Conservation (phyloP, 2,888 invertebrate genomes). For the Drosophila gaucha region DNA sequence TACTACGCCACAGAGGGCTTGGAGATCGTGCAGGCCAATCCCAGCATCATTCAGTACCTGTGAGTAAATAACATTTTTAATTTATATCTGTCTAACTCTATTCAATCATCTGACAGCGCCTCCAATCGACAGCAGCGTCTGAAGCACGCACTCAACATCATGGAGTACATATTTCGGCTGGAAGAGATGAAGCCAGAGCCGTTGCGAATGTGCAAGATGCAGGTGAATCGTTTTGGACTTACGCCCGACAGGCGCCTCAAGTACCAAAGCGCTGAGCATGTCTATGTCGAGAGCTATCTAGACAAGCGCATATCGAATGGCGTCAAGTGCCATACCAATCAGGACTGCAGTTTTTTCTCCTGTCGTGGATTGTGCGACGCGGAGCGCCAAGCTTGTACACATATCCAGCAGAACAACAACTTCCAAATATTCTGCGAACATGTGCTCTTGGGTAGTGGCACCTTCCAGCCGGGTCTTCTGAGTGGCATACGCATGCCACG, state of each 20-base stretch:
- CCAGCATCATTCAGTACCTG: slow-evolving; percentile 81
- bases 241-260: slow-evolving; percentile 80
- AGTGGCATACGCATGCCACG: slow-evolving; percentile 77
- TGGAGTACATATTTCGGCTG: slow-evolving; percentile 82
- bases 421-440: slow-evolving; percentile 83
- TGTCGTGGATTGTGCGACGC: slow-evolving; percentile 82
- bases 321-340: slow-evolving; percentile 67
- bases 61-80: slow-evolving; percentile 45
- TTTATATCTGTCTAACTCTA: neutral
- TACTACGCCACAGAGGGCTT: slow-evolving; percentile 83
- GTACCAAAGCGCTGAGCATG: slow-evolving; percentile 82
- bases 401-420: slow-evolving; percentile 83
- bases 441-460: slow-evolving; percentile 77
- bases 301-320: slow-evolving; percentile 82
- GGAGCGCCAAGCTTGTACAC: slow-evolving; percentile 72
- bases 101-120: slow-evolving; percentile 52
- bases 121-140: slow-evolving; percentile 82
- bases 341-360: slow-evolving; percentile 78
- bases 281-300: slow-evolving; percentile 81
- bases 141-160: slow-evolving; percentile 82
- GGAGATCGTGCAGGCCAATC: slow-evolving; percentile 77
- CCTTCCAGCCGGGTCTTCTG: slow-evolving; percentile 81
- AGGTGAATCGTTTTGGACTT: slow-evolving; percentile 81
- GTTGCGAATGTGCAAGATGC: slow-evolving; percentile 82
- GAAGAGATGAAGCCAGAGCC: slow-evolving; percentile 84